phyloP scores from a whole-genome alignment of 2,888 invertebrate species.

The Stenodema calcarata region DNA sequence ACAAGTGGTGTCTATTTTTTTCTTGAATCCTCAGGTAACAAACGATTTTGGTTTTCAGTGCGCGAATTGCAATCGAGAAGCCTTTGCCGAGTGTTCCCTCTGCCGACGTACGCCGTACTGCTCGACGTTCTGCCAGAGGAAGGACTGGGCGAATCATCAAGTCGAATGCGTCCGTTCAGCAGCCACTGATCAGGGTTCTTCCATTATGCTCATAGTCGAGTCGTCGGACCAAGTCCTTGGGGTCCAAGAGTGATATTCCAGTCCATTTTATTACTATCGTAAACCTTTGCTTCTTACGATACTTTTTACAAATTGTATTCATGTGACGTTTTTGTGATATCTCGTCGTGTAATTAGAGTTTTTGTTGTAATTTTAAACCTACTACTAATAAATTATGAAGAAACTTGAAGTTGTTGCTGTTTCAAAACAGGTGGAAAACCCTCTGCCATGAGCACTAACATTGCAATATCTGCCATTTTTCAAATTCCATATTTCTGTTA shows the following conservation, averaged over 20 bases:
- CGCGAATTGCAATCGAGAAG: conserved; percentile 88
- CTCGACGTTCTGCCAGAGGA: conserved; percentile 87
- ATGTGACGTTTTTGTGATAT: neutral
- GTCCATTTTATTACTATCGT: neutral
- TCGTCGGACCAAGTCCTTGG: conserved; percentile 62
- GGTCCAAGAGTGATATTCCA: conserved; percentile 53
- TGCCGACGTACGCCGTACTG: conserved; percentile 88
- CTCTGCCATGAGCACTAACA: too few relatives aligned
- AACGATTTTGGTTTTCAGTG: conserved; percentile 67
- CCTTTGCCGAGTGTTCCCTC: conserved; percentile 84
- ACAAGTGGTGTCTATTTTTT: too few relatives aligned
- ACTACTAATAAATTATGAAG: neutral
- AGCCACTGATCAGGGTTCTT: conserved; percentile 62
- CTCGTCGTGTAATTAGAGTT: neutral
- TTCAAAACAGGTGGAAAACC: too few relatives aligned
- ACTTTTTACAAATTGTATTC: neutral
- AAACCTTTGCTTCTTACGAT: neutral
- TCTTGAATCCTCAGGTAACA: too few relatives aligned
- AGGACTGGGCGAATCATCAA: conserved; percentile 87
- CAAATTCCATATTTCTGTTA: too few relatives aligned
- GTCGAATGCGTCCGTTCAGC: conserved; percentile 81
- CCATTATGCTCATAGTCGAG: conserved; percentile 86
- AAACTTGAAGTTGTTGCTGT: too few relatives aligned
- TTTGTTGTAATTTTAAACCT: neutral
- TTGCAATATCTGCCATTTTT: too few relatives aligned